Evolutionary conservation across 2,888 invertebrate genomes (phyloP), one percentile per base, ranked within the genome.

Genomic region (Pimpla rufipes): DNA sequence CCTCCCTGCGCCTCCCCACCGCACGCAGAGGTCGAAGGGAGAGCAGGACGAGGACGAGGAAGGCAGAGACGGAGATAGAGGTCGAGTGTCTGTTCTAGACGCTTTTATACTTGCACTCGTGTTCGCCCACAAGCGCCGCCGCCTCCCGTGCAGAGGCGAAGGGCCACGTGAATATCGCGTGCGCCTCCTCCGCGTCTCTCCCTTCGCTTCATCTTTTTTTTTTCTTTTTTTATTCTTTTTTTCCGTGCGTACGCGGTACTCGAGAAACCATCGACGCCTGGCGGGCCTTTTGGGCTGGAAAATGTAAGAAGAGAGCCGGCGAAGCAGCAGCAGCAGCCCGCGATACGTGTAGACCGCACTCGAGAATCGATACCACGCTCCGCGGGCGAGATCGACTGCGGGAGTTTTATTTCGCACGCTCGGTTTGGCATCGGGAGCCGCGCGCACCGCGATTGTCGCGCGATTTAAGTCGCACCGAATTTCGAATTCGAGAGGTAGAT

Each of bases 81-180:
- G 18, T 76, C 57, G 76, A 76, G 76, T 76, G 52, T 68, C 67
- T 50, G 76, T 59, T 37, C 57, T 47, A 35, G 67, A 5, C 67
- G 40, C 50, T 52, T 57, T 42, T 52, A n/a, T 66, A 75, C 75
- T 47, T 4, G 50, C 40, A 23, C 21, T 75, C 55, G 64, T 64
- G 40, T 66, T 71, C 71, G 42, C 29, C 71, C 16, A 42, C 57
- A 45, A 71, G 21, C 52, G 37, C 21, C 40, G 21, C 18, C 23
- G 10, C 13, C 21, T 11, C 13, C 4, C 13, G 8, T 10, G 2
- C 10, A 1, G 8, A 21, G 29, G 23, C 21, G 45, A 47, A 21
- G 23, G 40, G 45, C 11, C 10, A 57, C 29, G 57, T 57, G 57
- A 57, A 57, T 57, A 29, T 57, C 57, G 29, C 21, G 29, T 57